phyloP scores from a whole-genome alignment of 2,888 invertebrate genomes.

The Andrena chrysosceles region DNA sequence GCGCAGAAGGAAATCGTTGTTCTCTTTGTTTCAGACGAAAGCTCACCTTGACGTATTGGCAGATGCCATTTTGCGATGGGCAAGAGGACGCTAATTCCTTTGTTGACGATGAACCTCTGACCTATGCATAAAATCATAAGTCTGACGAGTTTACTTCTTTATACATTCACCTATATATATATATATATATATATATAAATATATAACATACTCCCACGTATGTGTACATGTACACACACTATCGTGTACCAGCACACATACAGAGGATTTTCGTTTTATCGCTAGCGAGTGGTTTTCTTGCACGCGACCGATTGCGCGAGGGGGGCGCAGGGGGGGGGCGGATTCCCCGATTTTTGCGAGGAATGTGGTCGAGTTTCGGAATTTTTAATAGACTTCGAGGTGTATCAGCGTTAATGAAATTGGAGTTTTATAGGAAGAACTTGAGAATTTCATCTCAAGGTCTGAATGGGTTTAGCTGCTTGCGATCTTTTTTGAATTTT shows the following conservation, averaged over 20 bases:
- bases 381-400: neutral
- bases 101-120: conserved; percentile 68
- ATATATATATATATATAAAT: conserved; percentile 26
- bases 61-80: conserved; percentile 97
- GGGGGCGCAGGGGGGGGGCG: neutral
- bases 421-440: neutral
- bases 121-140: conserved; percentile 70
- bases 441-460: neutral
- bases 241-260: conserved; percentile 45
- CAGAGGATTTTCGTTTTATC: conserved; percentile 31
- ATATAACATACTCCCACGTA: conserved; percentile 40
- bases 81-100: conserved; percentile 93
- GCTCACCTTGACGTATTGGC: conserved; percentile 97
- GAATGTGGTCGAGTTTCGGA: neutral
- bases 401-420: neutral
- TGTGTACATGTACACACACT: conserved; percentile 38
- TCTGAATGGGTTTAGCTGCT: neutral
- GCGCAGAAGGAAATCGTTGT: conserved; percentile 30
- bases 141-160: conserved; percentile 71
- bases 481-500: neutral
- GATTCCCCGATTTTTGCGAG: neutral
- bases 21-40: conserved; percentile 91
- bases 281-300: conserved; percentile 38
- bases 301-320: conserved; percentile 15
- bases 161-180: conserved; percentile 56